Percentiles rank a stretch among this genome's conserved stretches.
These are phyloP conservation scores for Pangasius larnaudii DNA, from an alignment of 2,797 vertebrate genomes.

Conservation along the genomic window DNA sequence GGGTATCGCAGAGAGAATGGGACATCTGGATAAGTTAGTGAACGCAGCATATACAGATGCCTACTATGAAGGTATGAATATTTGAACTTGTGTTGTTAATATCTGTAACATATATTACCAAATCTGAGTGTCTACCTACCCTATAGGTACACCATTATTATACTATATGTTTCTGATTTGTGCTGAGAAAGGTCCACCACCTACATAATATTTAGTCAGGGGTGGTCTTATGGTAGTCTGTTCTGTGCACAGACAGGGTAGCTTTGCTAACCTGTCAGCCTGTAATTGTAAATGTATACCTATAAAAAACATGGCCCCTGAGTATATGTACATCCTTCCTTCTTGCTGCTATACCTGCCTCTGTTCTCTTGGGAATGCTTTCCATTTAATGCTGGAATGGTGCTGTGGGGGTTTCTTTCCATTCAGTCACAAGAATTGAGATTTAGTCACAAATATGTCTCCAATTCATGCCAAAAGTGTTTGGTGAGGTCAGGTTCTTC, in stretches of 20 bases:
- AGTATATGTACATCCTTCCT: neutral
- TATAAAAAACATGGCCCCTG: neutral
- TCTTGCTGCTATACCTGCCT: neutral
- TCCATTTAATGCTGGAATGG: neutral
- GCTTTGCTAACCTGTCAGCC: neutral
- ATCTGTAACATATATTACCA: neutral
- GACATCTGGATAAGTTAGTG: conserved; percentile 84
- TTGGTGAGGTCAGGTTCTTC: neutral
- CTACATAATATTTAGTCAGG: neutral
- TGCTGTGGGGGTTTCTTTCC: neutral
- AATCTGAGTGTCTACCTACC: neutral
- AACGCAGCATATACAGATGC: conserved; percentile 86
- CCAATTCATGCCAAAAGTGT: neutral
- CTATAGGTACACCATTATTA: neutral
- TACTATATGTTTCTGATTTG: neutral
- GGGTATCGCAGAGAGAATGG: conserved; percentile 83
- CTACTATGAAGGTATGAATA: conserved; percentile 87
- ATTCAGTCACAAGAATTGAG: neutral
- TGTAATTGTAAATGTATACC: neutral
- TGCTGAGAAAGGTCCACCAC: neutral
- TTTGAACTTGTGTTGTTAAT: neutral
- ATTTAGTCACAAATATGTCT: neutral
- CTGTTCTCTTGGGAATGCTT: neutral
- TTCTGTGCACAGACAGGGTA: neutral
- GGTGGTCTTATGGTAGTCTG: neutral